A percentile compares a stretch with the other conserved stretches of the same genome.
These are phyloP conservation scores for Pontoporia blainvillei DNA, from an alignment of 2,113 vertebrate genomes.

Conservation along the genomic window DNA sequence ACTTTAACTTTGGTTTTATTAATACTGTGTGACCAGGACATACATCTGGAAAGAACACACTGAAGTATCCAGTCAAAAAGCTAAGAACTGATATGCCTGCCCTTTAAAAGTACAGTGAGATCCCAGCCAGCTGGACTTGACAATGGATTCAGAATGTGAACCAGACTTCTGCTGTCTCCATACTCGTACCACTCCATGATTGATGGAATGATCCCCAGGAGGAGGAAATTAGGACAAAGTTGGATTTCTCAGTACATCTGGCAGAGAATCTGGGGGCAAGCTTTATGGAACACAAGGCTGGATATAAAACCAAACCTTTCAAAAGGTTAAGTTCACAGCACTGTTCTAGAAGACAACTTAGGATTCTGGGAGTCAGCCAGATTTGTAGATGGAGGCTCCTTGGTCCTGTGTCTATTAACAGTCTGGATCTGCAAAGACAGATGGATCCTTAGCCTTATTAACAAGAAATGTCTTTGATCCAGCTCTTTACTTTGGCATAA, in stretches of 20 bases:
- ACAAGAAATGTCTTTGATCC: constrained; percentile 51
- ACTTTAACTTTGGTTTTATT: constrained; percentile 45
- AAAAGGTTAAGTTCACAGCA: constrained; percentile 48
- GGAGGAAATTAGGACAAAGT: constrained; percentile 45
- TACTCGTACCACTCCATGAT: constrained; percentile 38
- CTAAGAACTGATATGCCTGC: constrained; percentile 22
- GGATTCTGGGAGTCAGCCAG: constrained; percentile 67
- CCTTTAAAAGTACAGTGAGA: constrained; percentile 38
- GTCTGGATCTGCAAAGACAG: constrained; percentile 59
- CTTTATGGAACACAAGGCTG: constrained; percentile 47
- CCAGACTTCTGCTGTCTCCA: constrained; percentile 60
- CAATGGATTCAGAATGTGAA: constrained; percentile 59
- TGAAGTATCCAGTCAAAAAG: constrained; percentile 35
- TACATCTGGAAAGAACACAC: constrained; percentile 38
- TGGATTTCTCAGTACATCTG: constrained; percentile 54
- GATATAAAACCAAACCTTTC: constrained; percentile 52
- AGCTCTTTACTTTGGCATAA: constrained; percentile 65
- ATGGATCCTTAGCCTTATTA: constrained; percentile 49
- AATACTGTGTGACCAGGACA: constrained; percentile 30
- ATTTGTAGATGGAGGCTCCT: constrained; percentile 27
- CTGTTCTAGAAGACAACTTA: constrained; percentile 30
- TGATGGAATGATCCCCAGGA: constrained; percentile 46
- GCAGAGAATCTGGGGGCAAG: constrained; percentile 46
- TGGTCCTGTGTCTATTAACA: constrained; percentile 64
- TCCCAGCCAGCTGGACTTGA: constrained; percentile 59